phyloP scores from a whole-genome alignment of 2,797 vertebrate genomes.

The Ctenopoma kingsleyae region DNA sequence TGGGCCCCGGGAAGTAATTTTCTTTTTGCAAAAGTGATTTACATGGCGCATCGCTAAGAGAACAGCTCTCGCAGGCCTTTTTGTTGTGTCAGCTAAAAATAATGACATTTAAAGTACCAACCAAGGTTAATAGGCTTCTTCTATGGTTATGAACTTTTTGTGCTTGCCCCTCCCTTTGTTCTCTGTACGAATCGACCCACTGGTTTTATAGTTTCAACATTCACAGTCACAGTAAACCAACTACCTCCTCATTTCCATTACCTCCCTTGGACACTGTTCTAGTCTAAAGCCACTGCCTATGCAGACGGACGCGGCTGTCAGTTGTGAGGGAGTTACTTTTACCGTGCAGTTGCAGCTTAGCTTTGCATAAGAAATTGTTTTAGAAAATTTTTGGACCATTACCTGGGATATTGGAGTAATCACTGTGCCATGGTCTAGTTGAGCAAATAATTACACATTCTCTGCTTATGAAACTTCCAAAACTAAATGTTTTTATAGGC shows the following conservation, averaged over 20 bases:
- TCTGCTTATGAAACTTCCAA: constrained; percentile 56
- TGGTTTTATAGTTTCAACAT: constrained; percentile 72
- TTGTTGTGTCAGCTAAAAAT: constrained; percentile 94
- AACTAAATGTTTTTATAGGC: constrained; percentile 62
- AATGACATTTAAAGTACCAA: constrained; percentile 98
- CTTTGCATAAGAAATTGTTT: constrained; percentile 41
- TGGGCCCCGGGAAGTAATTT: constrained; percentile 97
- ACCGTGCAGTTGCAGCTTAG: constrained; percentile 19
- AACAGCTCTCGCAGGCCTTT: constrained; percentile 89
- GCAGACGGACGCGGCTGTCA: constrained; percentile 41
- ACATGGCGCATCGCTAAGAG: constrained; percentile 92
- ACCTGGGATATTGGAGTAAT: constrained; percentile 73
- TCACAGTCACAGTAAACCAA: constrained; percentile 58
- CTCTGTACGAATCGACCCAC: constrained; percentile 67
- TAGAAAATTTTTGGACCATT: constrained; percentile 65
- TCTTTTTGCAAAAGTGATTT: constrained; percentile 97
- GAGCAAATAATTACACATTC: constrained; percentile 77
- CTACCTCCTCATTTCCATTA: constrained; percentile 43
- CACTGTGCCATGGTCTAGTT: constrained; percentile 70
- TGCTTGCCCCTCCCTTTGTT: constrained; percentile 71
- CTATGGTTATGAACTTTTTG: constrained; percentile 90
- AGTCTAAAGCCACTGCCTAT: constrained; percentile 11
- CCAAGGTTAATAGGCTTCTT: constrained; percentile 98
- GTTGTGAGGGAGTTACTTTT: constrained; percentile 41
- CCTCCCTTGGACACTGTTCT: constrained; percentile 33